A percentile compares a stretch with the other conserved stretches of the same genome.
phyloP scores from a whole-genome alignment of 2,888 invertebrate genomes.

The Nomada ruficornis region DNA sequence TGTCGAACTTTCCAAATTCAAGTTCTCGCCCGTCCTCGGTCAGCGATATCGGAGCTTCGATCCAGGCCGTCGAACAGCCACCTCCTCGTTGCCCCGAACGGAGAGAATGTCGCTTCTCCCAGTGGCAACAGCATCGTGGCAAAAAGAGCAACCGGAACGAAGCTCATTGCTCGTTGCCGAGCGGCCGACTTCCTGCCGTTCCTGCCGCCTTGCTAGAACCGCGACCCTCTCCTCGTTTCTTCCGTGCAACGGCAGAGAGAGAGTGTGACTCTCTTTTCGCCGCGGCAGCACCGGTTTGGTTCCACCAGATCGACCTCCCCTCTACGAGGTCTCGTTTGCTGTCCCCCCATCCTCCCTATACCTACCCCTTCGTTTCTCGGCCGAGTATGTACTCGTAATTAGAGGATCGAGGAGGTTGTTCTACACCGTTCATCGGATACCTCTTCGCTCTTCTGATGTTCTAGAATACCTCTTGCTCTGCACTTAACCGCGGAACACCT shows the following conservation, averaged over 20 bases:
- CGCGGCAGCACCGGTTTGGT: slow-evolving; percentile 80
- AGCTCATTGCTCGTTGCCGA: slow-evolving; percentile 12
- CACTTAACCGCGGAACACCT: no score
- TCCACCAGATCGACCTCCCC: slow-evolving; percentile 18
- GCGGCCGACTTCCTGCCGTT: slow-evolving; percentile 62
- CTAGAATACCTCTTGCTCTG: not conserved
- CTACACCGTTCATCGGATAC: not conserved
- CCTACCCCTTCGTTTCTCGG: slow-evolving; percentile 44
- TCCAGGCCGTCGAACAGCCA: not conserved
- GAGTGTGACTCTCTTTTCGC: slow-evolving; percentile 60
- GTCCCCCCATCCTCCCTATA: not conserved
- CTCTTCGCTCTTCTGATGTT: not conserved
- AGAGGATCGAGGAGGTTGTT: not conserved
- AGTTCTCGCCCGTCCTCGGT: not conserved
- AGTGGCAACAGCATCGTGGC: not conserved
- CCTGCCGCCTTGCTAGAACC: slow-evolving; percentile 74
- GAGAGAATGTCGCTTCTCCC: slow-evolving; percentile 5
- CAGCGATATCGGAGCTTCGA: slow-evolving; percentile 1
- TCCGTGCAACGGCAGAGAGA: slow-evolving; percentile 78
- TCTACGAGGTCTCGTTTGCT: not conserved
- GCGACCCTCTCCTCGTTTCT: slow-evolving; percentile 83
- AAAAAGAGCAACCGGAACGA: slow-evolving; percentile 28
- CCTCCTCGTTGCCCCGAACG: not conserved
- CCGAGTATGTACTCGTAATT: not conserved
- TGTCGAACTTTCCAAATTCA: no score